A percentile compares a stretch with the other conserved stretches of the same genome.
Conservation (phyloP, 2,113 vertebrate species). For the Ailuropoda melanoleuca region DNA sequence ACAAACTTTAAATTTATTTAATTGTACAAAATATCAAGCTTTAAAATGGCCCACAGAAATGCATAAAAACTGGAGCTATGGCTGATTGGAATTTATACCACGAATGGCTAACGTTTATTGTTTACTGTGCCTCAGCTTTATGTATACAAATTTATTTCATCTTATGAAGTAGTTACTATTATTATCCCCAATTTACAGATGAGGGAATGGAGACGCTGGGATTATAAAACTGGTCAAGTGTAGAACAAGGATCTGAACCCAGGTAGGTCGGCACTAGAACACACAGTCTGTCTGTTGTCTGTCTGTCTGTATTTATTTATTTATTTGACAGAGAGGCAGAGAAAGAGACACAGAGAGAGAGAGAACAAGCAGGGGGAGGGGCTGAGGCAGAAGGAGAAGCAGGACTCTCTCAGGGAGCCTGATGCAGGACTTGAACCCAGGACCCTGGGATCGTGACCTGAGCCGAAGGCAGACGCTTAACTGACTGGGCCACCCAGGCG, state of each 20-base stretch:
- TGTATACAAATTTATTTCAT: neutral
- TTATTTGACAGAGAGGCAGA: too few species aligned
- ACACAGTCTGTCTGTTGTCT: too few species aligned
- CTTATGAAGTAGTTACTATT: neutral
- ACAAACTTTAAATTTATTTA: conserved; percentile 33
- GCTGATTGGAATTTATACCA: neutral
- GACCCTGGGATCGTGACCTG: too few species aligned
- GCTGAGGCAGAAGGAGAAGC: too few species aligned
- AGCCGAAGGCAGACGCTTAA: too few species aligned
- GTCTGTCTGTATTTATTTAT: too few species aligned
- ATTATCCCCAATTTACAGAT: neutral
- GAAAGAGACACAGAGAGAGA: too few species aligned
- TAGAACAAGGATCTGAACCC: neutral
- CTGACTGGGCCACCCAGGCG: too few species aligned
- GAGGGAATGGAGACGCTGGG: neutral
- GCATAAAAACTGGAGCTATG: neutral
- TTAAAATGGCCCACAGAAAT: neutral
- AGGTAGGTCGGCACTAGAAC: neutral
- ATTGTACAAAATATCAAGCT: conserved; percentile 2
- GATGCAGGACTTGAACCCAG: too few species aligned
- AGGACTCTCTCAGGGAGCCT: too few species aligned
- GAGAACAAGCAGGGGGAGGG: too few species aligned
- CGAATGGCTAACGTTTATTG: neutral
- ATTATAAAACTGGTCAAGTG: neutral
- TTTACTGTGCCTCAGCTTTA: neutral